Base-by-base conservation (phyloP, 2,888 invertebrate genomes). In the Pristionchus entomophagus region DNA sequence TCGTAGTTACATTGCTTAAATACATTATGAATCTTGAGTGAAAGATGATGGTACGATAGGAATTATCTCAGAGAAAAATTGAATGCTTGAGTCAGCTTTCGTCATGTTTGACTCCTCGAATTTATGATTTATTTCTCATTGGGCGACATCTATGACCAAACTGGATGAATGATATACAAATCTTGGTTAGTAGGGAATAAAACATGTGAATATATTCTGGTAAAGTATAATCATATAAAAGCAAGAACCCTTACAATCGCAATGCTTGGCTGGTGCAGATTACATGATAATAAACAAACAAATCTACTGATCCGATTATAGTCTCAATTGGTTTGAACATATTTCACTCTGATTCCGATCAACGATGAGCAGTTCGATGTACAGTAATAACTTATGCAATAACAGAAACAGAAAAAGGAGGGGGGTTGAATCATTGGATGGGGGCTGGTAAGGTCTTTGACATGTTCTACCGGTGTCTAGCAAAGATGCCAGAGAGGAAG, bases 21-120 rank as follows among this genome's bases (percentile, higher is more conserved):
- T 73, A 73, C 73, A 73, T 73, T 73, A 73, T 73, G 73, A 41
- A n/a, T 73, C 38, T 73, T 45, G 41, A 73, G 41, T 73, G 73
- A 73, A 73, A 73, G 73, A 73, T 26, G 26, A n/a, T 19, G 73
- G 73, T 73, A 69, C 35, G 26, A 4, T 1, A 35, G 65, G 73
- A 73, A 73, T 73, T 73, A 73, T 73, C 73, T 73, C 73, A 73
- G 73, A 35, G 22, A n/a, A 38, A 26, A 26, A 73, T 45, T 73
- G 73, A 73, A 73, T 41, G 41, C 41, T 73, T 38, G 8, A 17
- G 10, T 38, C 41, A 35, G 73, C n/a, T 45, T 6, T 10, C 45
- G 45, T 73, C 73, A 73, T 73, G 73, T 26, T n/a, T 38, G 41
- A 41, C 65, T 65, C 65, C 65, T 73, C 73, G n/a, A 45, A 45